phyloP scores from a whole-genome alignment of 2,113 vertebrate genomes.

The Thryonomys swinderianus region DNA sequence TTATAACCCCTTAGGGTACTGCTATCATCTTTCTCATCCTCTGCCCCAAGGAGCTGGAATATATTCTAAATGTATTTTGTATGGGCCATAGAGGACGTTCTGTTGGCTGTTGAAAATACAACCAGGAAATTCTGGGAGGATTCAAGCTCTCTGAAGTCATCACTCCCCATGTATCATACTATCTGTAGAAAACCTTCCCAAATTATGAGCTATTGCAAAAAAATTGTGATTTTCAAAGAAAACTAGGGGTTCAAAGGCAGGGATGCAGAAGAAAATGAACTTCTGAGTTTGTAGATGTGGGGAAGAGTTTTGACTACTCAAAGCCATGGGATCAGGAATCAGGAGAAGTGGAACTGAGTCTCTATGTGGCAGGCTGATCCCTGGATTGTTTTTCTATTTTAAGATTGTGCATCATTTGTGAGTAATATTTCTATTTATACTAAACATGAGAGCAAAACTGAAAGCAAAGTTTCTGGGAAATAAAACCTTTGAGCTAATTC shows the following conservation, averaged over 20 bases:
- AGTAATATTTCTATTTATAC: slow-evolving; percentile 21
- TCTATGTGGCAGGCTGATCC: not conserved
- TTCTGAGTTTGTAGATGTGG: not conserved
- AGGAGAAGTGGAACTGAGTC: not conserved
- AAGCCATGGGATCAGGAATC: not conserved
- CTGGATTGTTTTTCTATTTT: not conserved
- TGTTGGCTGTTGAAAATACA: not conserved
- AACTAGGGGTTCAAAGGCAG: not conserved
- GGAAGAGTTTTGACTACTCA: not conserved
- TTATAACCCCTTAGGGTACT: not conserved
- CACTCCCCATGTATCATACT: not conserved
- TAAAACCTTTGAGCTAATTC: not conserved
- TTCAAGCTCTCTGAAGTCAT: not conserved
- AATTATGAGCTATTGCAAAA: not conserved
- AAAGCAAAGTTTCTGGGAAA: slow-evolving; percentile 30
- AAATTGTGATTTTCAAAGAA: not conserved
- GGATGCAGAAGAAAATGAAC: not conserved
- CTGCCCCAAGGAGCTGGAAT: not conserved
- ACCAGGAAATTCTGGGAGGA: not conserved
- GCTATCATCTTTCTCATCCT: not conserved
- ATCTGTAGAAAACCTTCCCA: not conserved
- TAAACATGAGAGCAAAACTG: not conserved
- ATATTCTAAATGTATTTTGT: not conserved
- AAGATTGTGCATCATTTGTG: not conserved
- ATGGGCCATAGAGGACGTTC: not conserved